These are phyloP conservation scores for Panorpa germanica DNA, from an alignment of 2,888 invertebrate species.

Conservation along the genomic window DNA sequence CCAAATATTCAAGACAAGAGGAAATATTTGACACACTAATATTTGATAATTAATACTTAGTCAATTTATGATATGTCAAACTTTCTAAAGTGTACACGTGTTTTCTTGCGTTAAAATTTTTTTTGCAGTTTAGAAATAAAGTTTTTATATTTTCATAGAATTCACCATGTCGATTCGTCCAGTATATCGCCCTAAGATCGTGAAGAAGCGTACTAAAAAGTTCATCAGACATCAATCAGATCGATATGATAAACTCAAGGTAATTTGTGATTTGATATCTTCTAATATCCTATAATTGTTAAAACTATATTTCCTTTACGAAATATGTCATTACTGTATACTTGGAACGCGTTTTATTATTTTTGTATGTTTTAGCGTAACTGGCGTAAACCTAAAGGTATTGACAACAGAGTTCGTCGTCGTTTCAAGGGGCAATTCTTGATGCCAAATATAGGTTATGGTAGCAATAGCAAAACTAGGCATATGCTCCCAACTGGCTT, in stretches of 20 bases:
- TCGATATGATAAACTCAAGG: slow-evolving; percentile 89
- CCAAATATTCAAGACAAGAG: too few species aligned
- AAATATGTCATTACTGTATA: neutral
- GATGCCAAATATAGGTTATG: slow-evolving; percentile 99
- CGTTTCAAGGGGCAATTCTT: slow-evolving; percentile 97
- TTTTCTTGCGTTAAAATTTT: too few species aligned
- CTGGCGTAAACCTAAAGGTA: slow-evolving; percentile 99
- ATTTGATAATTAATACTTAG: too few species aligned
- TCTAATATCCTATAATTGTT: too few species aligned
- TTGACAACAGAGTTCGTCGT: slow-evolving; percentile 97
- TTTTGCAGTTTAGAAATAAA: too few species aligned
- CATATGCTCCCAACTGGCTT: slow-evolving; percentile 98
- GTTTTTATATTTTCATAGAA: slow-evolving; percentile 17
- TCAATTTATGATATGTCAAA: too few species aligned
- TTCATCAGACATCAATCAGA: slow-evolving; percentile 98
- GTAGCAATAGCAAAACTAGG: slow-evolving; percentile 82
- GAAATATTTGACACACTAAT: too few species aligned
- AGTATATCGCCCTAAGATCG: slow-evolving; percentile 72
- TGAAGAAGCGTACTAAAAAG: slow-evolving; percentile 96
- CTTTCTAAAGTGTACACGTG: too few species aligned
- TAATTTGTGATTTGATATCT: too few species aligned
- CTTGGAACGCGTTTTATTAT: slow-evolving; percentile 11
- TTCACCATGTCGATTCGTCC: slow-evolving; percentile 74
- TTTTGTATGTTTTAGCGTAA: slow-evolving; percentile 42
- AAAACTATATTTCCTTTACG: slow-evolving; percentile 6